These are phyloP conservation scores for Zootoca vivipara DNA, from an alignment of 2,113 vertebrate genomes.

Conservation along the genomic window DNA sequence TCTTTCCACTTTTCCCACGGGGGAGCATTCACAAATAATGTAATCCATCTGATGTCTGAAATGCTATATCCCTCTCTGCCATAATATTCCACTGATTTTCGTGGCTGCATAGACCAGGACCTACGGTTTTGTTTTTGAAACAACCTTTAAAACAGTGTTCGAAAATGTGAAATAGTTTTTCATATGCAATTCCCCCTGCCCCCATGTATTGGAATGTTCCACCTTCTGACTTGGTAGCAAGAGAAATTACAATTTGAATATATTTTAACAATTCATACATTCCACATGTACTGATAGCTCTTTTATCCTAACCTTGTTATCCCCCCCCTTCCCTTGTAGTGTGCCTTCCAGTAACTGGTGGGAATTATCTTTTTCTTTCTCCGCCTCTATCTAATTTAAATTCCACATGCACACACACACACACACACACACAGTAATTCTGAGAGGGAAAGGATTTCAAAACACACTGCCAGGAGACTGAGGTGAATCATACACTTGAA, in stretches of 20 bases:
- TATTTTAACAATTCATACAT: slow-evolving; percentile 1
- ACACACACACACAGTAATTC: neutral
- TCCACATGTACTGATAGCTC: neutral
- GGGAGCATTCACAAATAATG: neutral
- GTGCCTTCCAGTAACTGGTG: neutral
- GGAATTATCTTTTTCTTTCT: neutral
- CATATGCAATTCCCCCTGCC: neutral
- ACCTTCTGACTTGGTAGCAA: neutral
- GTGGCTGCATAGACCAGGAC: neutral
- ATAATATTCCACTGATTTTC: neutral
- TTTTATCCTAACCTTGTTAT: slow-evolving; percentile 3
- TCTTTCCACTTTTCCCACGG: neutral
- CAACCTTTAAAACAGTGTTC: too few relatives aligned
- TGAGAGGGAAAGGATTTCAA: slow-evolving; percentile 5
- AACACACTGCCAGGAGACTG: neutral
- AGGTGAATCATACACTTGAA: slow-evolving; percentile 15
- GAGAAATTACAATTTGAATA: slow-evolving; percentile 2
- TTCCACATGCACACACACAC: neutral
- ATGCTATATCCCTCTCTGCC: neutral
- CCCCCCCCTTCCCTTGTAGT: neutral
- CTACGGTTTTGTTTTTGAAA: too few relatives aligned
- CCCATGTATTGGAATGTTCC: neutral
- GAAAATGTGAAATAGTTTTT: neutral
- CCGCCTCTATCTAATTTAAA: slow-evolving; percentile 14
- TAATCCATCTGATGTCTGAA: neutral